phyloP scores from a whole-genome alignment of 2,113 vertebrate species.

The Piaya cayana region DNA sequence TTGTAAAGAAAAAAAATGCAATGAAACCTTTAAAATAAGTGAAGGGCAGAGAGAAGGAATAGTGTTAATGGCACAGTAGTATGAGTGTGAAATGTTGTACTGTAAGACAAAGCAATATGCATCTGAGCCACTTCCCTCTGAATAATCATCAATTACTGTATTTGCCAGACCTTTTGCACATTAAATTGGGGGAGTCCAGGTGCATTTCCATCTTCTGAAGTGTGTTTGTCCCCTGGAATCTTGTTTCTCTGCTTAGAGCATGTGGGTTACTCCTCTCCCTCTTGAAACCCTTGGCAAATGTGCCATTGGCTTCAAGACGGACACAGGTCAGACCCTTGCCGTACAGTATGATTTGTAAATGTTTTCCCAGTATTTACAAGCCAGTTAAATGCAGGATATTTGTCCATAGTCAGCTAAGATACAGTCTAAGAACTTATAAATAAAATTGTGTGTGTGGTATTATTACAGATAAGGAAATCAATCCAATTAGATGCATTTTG shows the following conservation, averaged over 20 bases:
- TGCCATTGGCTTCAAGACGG: background rate
- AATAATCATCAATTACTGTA: background rate
- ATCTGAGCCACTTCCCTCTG: background rate
- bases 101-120: background rate
- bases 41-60: background rate
- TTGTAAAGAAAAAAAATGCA: background rate
- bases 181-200: background rate
- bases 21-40: background rate
- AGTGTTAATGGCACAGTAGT: background rate
- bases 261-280: background rate
- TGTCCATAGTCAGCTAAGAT: constrained; percentile 4
- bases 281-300: background rate
- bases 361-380: constrained; percentile 33
- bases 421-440: background rate
- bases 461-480: background rate
- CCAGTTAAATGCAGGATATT: background rate
- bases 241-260: background rate
- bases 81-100: background rate
- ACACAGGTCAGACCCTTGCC: background rate
- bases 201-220: background rate
- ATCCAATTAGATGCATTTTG: background rate
- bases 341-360: background rate
- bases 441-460: background rate
- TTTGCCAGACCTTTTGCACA: background rate
- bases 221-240: background rate